Evolutionary conservation across 1,140 invertebrate genomes (phyloP).

Genomic region (Oryctes rhinoceros): DNA sequence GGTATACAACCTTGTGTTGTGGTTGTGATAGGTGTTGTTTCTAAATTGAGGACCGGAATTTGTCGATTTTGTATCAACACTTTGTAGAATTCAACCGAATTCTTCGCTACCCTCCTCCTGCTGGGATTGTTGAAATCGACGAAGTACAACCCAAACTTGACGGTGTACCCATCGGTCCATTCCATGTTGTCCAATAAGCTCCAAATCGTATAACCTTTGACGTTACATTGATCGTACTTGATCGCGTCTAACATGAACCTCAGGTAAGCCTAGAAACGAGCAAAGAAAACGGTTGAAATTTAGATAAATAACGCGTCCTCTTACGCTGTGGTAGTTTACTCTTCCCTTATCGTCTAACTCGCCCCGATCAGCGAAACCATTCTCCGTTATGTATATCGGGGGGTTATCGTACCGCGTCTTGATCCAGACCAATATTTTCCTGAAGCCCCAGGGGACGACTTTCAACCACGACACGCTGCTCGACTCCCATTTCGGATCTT

Average conservation of each 20-base stretch:
- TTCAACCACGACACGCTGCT: slow-evolving; percentile 44
- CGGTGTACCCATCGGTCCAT: slow-evolving; percentile 72
- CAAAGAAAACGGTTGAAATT: neutral
- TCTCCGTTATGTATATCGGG: slow-evolving; percentile 68
- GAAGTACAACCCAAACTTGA: slow-evolving; percentile 76
- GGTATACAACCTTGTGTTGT: too few relatives aligned
- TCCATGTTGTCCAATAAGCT: slow-evolving; percentile 84
- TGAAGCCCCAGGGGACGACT: slow-evolving; percentile 65
- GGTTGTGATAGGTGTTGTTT: neutral
- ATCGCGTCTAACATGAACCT: slow-evolving; percentile 72
- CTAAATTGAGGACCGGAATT: slow-evolving; percentile 9
- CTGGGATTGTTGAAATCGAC: slow-evolving; percentile 75
- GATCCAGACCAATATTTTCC: slow-evolving; percentile 65
- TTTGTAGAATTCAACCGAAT: slow-evolving; percentile 71
- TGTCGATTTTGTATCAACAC: slow-evolving; percentile 62
- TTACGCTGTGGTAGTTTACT: slow-evolving; percentile 63
- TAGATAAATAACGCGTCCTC: slow-evolving; percentile 44
- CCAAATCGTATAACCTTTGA: slow-evolving; percentile 76
- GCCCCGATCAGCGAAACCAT: slow-evolving; percentile 64
- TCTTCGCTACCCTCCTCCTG: slow-evolving; percentile 72
- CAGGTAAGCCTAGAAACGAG: slow-evolving; percentile 66
- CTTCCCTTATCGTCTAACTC: slow-evolving; percentile 63
- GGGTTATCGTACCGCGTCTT: slow-evolving; percentile 64
- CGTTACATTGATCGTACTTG: slow-evolving; percentile 67
- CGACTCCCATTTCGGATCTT: slow-evolving; percentile 50